Percentiles rank a stretch among this genome's conserved stretches.
Conservation (phyloP, 2,888 invertebrate species). For the Netelia fuscicornis region DNA sequence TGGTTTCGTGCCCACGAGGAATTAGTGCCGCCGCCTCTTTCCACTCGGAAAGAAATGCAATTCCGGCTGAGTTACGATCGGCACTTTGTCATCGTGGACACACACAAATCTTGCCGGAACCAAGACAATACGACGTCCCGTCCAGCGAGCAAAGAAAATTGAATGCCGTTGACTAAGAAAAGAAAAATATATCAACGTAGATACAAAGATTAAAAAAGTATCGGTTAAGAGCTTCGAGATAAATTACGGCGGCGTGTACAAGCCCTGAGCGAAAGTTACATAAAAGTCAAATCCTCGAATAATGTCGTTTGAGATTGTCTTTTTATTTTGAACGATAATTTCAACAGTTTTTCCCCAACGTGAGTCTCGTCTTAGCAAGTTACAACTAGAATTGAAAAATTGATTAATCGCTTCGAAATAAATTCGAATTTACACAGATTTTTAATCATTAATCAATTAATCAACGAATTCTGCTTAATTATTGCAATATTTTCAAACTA, state of each 20-base stretch:
- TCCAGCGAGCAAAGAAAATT: conserved; percentile 72
- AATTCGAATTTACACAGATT: no score
- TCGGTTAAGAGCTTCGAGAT: background rate
- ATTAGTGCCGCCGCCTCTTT: conserved; percentile 67
- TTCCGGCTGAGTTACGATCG: conserved; percentile 75
- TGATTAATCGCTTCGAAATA: no score
- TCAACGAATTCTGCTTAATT: no score
- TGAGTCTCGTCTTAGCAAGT: no score
- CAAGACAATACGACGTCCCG: conserved; percentile 72
- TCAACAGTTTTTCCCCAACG: no score
- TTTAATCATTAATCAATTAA: no score
- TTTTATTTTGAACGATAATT: no score
- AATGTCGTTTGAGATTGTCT: no score
- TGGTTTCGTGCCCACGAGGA: conserved; percentile 66
- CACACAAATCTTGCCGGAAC: conserved; percentile 57
- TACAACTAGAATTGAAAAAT: no score
- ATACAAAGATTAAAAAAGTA: conserved; percentile 4
- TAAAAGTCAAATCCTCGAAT: no score
- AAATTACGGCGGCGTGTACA: background rate
- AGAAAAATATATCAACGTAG: background rate
- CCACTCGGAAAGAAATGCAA: conserved; percentile 74
- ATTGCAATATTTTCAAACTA: no score
- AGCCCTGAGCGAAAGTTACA: no score
- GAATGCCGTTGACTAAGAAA: conserved; percentile 60
- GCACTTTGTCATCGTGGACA: conserved; percentile 74